Conservation (phyloP, 2,113 vertebrate genomes). For the Bufo bufo region DNA sequence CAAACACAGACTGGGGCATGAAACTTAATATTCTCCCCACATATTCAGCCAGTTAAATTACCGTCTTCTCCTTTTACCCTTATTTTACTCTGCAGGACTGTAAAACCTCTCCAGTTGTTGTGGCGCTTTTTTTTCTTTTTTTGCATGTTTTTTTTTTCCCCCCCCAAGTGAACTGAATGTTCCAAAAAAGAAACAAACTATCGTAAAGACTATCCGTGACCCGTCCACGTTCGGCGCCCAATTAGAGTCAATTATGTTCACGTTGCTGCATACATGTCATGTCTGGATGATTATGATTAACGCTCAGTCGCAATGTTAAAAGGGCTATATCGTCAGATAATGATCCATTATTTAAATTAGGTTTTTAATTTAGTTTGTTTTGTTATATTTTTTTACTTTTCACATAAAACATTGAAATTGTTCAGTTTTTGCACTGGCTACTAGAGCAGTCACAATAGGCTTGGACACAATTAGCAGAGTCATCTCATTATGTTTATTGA, state of each 20-base stretch:
- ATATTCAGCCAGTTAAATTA: conserved; percentile 44
- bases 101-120: conserved; percentile 42
- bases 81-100: conserved; percentile 48
- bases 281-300: not conserved
- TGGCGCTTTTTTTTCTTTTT: not conserved
- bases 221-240: not conserved
- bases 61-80: conserved; percentile 1
- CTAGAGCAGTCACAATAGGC: not conserved
- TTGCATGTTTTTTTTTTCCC: not conserved
- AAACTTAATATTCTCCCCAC: conserved; percentile 47
- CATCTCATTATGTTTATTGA: too few relatives aligned
- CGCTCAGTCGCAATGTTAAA: not conserved
- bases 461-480: not conserved
- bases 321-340: not conserved
- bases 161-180: not conserved
- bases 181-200: conserved; percentile 1
- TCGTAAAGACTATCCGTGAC: not conserved
- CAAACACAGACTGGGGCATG: conserved; percentile 55
- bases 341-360: not conserved
- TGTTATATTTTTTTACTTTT: not conserved
- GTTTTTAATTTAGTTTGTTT: not conserved
- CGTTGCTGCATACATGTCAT: not conserved
- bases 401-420: not conserved
- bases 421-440: not conserved
- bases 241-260: not conserved